Evolutionary conservation across 30 jellyfish, hydroid and myxozoan genomes (phyloP).

Genomic region (Turritopsis rubra): DNA sequence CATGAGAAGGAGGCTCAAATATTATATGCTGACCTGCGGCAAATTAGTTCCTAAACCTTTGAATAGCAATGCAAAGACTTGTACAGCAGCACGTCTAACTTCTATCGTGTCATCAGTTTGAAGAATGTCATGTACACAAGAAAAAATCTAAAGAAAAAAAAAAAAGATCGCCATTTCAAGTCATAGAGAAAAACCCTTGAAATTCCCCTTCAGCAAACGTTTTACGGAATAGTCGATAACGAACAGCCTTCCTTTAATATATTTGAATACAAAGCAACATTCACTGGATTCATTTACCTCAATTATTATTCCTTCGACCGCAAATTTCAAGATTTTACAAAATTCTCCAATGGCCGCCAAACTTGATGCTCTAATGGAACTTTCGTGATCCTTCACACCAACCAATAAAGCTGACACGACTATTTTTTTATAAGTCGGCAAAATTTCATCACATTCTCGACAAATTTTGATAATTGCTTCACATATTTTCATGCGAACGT

Average conservation of each 20-base stretch:
- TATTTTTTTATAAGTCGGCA: slow-evolving; percentile 58
- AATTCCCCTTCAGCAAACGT: too few relatives aligned
- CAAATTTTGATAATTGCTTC: slow-evolving; percentile 68
- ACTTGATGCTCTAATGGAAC: slow-evolving; percentile 65
- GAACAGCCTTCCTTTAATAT: too few relatives aligned
- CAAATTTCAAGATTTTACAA: slow-evolving; percentile 48
- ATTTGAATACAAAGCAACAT: too few relatives aligned
- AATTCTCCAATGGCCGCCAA: slow-evolving; percentile 74
- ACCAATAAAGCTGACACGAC: slow-evolving; percentile 54
- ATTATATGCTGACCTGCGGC: slow-evolving; percentile 40
- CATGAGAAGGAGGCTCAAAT: neutral
- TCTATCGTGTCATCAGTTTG: slow-evolving; percentile 30
- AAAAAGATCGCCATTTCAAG: too few relatives aligned
- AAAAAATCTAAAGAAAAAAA: slow-evolving; percentile 20
- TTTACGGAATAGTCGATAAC: too few relatives aligned
- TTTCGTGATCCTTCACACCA: slow-evolving; percentile 76
- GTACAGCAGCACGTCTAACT: slow-evolving; percentile 64
- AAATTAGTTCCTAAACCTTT: slow-evolving; percentile 52
- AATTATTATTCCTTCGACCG: slow-evolving; percentile 42
- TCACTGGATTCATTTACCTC: too few relatives aligned
- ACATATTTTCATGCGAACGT: slow-evolving; percentile 70
- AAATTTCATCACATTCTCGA: slow-evolving; percentile 46
- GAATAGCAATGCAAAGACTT: slow-evolving; percentile 43
- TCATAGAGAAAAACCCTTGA: too few relatives aligned
- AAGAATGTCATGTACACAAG: slow-evolving; percentile 40